phyloP scores from a whole-genome alignment of 2,888 invertebrate genomes.

The Suillia variegata region DNA sequence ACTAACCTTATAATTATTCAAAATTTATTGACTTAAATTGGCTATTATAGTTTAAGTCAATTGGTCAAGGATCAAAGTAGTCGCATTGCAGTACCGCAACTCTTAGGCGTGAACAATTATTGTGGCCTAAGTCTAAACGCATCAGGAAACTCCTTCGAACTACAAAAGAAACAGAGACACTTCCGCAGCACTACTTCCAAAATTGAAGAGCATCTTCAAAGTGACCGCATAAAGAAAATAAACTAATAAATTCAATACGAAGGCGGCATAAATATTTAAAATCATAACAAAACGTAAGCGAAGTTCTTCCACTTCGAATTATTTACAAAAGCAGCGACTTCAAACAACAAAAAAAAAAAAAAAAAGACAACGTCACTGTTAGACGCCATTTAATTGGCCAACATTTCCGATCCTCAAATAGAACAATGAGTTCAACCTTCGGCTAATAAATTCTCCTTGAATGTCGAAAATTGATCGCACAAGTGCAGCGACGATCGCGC shows the following conservation, averaged over 20 bases:
- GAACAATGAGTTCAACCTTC: slow-evolving; percentile 21
- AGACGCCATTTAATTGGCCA: slow-evolving; percentile 36
- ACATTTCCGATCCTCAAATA: slow-evolving; percentile 15
- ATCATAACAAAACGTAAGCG: slow-evolving; percentile 31
- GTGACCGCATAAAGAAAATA: not conserved
- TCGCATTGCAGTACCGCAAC: not conserved
- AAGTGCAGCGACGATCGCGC: slow-evolving; percentile 1
- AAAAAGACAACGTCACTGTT: slow-evolving; percentile 15
- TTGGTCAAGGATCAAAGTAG: not conserved
- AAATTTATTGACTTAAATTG: not conserved
- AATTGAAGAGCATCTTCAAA: not conserved
- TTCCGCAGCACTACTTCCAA: not conserved
- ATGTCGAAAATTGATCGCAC: not conserved
- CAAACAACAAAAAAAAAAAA: slow-evolving; percentile 15
- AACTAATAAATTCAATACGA: slow-evolving; percentile 18
- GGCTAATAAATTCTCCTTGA: not conserved
- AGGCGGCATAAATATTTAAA: slow-evolving; percentile 27
- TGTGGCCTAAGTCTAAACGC: not conserved
- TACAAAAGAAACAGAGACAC: slow-evolving; percentile 2
- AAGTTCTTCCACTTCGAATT: too few species aligned
- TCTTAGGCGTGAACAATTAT: slow-evolving; percentile 24
- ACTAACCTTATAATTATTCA: not conserved
- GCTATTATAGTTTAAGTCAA: not conserved
- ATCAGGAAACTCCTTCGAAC: slow-evolving; percentile 17
- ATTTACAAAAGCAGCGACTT: too few species aligned